phyloP scores from a whole-genome alignment of 2,888 invertebrate genomes.

The Pristionchus fissidentatus region DNA sequence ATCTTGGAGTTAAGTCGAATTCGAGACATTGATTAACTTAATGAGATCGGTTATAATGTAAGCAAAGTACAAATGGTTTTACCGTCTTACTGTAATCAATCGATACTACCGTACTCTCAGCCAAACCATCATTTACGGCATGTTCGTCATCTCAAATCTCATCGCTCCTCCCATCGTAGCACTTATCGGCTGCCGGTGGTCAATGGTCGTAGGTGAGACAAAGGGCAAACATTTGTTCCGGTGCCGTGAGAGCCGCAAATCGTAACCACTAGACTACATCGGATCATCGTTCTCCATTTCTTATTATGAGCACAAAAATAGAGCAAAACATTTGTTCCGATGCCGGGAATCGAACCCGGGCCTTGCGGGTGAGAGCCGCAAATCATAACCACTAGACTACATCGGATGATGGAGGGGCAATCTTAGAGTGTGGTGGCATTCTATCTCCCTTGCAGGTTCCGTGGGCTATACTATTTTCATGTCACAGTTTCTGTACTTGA shows the following conservation, averaged over 20 bases:
- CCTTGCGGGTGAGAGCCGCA: no score
- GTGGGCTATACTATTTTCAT: slow-evolving; percentile 40
- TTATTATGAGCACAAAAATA: no score
- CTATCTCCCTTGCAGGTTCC: slow-evolving; percentile 41
- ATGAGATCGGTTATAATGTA: neutral
- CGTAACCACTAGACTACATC: slow-evolving; percentile 67
- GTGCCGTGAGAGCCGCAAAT: slow-evolving; percentile 68
- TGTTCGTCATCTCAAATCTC: slow-evolving; percentile 51
- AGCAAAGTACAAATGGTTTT: neutral
- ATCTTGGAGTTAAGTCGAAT: no score
- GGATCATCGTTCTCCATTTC: slow-evolving; percentile 21
- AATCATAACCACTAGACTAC: neutral
- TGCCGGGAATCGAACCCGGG: no score
- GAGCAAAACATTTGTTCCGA: no score
- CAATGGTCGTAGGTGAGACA: slow-evolving; percentile 22
- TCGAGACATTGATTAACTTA: no score
- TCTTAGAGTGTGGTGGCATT: no score
- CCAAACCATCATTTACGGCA: slow-evolving; percentile 54
- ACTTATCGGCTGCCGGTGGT: slow-evolving; percentile 44
- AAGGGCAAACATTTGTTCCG: slow-evolving; percentile 47
- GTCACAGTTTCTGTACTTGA: slow-evolving; percentile 47
- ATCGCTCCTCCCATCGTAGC: slow-evolving; percentile 52
- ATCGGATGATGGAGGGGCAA: no score
- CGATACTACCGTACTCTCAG: slow-evolving; percentile 23
- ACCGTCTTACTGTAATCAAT: neutral